Evolutionary conservation across 1,140 invertebrate genomes (phyloP).

Genomic region (Trypoxylus dichotomus): DNA sequence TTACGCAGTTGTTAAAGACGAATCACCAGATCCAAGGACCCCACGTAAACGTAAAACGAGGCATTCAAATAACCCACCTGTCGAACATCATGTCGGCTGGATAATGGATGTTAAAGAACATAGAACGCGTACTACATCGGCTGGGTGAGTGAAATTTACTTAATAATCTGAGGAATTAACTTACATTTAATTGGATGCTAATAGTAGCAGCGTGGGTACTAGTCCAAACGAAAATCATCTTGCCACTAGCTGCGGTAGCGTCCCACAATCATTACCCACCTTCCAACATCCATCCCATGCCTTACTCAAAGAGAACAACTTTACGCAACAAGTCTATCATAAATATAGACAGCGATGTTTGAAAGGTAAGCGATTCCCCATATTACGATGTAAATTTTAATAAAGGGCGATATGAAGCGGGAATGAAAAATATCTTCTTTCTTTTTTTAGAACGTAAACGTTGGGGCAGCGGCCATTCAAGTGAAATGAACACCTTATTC

Average conservation of each 20-base stretch:
- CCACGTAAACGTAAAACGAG: slow-evolving; percentile 87
- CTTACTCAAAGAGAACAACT: slow-evolving; percentile 94
- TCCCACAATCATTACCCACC: slow-evolving; percentile 79
- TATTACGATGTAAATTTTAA: no score
- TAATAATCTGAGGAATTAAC: neutral
- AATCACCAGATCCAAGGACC: slow-evolving; percentile 65
- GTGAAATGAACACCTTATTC: slow-evolving; percentile 97
- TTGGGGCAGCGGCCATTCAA: slow-evolving; percentile 88
- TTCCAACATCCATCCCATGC: slow-evolving; percentile 97
- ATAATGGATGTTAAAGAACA: slow-evolving; percentile 89
- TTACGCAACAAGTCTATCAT: slow-evolving; percentile 95
- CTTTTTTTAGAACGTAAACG: slow-evolving; percentile 78
- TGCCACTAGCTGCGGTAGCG: slow-evolving; percentile 72
- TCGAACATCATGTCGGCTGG: slow-evolving; percentile 97
- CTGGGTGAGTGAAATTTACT: slow-evolving; percentile 56
- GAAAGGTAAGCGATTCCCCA: slow-evolving; percentile 67
- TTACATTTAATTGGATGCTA: slow-evolving; percentile 1
- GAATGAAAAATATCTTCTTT: no score
- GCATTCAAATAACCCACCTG: slow-evolving; percentile 88
- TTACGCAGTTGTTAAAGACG: slow-evolving; percentile 92
- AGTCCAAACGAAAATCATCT: slow-evolving; percentile 67
- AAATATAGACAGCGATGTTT: slow-evolving; percentile 92
- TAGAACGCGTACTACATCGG: slow-evolving; percentile 72
- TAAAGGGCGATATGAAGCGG: neutral
- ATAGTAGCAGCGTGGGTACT: slow-evolving; percentile 65